Conservation (phyloP, 2,888 invertebrate genomes). For the Liposcelis brunnea region DNA sequence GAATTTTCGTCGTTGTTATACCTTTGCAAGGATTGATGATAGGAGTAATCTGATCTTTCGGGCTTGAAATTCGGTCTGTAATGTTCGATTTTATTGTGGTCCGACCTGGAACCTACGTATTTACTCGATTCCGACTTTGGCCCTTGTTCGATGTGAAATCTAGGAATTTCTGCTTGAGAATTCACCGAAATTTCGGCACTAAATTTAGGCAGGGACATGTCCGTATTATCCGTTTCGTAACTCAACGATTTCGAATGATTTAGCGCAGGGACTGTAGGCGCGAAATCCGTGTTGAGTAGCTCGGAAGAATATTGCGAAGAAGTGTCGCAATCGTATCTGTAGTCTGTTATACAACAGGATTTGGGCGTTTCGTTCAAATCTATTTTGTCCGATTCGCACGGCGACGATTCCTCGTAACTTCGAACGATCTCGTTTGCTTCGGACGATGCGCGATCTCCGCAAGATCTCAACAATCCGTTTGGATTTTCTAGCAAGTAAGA, state of each 20-base stretch:
- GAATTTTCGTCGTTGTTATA: background rate
- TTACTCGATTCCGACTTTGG: too few species aligned
- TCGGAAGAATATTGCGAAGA: conserved; percentile 5
- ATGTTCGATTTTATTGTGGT: too few species aligned
- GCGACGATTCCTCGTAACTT: too few species aligned
- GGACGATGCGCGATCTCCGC: too few species aligned
- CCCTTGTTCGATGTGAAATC: background rate
- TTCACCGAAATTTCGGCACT: background rate
- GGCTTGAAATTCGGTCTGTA: background rate
- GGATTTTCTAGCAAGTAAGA: background rate
- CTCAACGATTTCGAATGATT: conserved; percentile 3
- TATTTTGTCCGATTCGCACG: too few species aligned
- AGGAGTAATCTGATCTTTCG: background rate
- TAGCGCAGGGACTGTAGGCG: background rate
- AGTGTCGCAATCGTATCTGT: background rate
- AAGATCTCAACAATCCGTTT: too few species aligned
- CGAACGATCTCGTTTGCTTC: too few species aligned
- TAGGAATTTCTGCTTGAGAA: background rate
- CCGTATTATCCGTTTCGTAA: background rate
- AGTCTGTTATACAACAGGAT: too few species aligned
- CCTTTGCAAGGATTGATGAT: background rate
- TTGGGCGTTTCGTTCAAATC: too few species aligned
- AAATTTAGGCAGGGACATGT: background rate
- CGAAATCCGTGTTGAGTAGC: background rate
- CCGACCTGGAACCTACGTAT: too few species aligned